Evolutionary conservation across 2,113 vertebrate species (phyloP).

Genomic region (Pao palembangensis): DNA sequence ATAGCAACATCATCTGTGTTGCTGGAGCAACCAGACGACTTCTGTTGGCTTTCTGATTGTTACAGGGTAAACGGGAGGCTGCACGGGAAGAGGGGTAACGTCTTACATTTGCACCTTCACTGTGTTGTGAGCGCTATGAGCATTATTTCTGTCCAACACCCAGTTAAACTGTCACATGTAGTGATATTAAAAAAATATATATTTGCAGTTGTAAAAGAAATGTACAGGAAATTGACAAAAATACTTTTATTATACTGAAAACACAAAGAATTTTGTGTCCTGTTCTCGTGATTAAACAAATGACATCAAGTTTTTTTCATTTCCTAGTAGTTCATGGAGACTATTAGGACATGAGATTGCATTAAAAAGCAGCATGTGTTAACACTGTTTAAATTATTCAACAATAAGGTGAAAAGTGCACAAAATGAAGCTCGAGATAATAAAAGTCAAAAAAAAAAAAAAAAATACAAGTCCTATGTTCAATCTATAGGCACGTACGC

Average conservation of each 20-base stretch:
- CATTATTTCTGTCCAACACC: too few species aligned
- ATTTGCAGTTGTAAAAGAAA: neutral
- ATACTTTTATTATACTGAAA: conserved; percentile 41
- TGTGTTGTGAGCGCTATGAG: too few species aligned
- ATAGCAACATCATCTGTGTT: too few species aligned
- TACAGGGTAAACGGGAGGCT: too few species aligned
- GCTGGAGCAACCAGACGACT: too few species aligned
- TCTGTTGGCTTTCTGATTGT: too few species aligned
- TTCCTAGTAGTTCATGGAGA: conserved; percentile 22
- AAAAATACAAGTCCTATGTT: neutral
- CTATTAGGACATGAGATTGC: conserved; percentile 2
- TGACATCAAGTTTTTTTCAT: conserved; percentile 3
- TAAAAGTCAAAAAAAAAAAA: neutral
- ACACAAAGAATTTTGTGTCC: conserved; percentile 1
- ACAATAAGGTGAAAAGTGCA: conserved; percentile 15
- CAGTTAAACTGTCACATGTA: too few species aligned
- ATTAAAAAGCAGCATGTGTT: conserved; percentile 12
- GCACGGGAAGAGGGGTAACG: too few species aligned
- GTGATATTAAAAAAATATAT: neutral
- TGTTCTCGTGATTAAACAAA: conserved; percentile 31
- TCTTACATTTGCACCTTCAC: too few species aligned
- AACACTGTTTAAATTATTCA: conserved; percentile 61
- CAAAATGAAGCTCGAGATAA: neutral
- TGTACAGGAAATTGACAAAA: conserved; percentile 33
- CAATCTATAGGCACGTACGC: too few species aligned